phyloP scores from a whole-genome alignment of 1,140 invertebrate genomes.

The Diabrotica virgifera region DNA sequence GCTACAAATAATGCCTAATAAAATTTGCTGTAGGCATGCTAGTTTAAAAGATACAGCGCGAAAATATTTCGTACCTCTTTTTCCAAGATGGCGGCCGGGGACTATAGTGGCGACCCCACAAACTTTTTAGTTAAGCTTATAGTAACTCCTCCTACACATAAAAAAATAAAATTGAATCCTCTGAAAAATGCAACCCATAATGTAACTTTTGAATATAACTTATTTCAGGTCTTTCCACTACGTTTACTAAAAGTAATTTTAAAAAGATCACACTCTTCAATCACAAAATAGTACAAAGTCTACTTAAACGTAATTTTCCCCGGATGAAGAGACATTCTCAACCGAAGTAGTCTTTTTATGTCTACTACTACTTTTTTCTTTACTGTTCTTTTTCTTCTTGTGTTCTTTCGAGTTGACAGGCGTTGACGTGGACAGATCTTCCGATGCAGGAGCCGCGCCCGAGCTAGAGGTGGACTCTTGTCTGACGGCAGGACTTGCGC shows the following conservation, averaged over 20 bases:
- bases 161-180: too few relatives aligned
- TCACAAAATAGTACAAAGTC: background rate
- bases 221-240: background rate
- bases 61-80: too few relatives aligned
- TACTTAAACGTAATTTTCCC: slow-evolving; percentile 18
- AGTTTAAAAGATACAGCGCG: too few relatives aligned
- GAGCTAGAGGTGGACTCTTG: slow-evolving; percentile 10
- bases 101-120: too few relatives aligned
- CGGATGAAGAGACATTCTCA: slow-evolving; percentile 17
- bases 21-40: too few relatives aligned
- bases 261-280: background rate
- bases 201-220: background rate
- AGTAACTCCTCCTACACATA: too few relatives aligned
- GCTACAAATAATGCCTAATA: too few relatives aligned
- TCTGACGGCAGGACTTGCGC: slow-evolving; percentile 5
- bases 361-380: slow-evolving; percentile 13
- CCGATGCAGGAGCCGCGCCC: background rate
- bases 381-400: background rate
- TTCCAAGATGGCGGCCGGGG: too few relatives aligned
- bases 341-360: slow-evolving; percentile 6
- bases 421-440: slow-evolving; percentile 4
- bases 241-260: background rate
- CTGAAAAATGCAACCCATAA: too few relatives aligned
- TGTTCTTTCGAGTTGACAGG: slow-evolving; percentile 16
- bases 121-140: too few relatives aligned